These are phyloP conservation scores for Monochamus saltuarius DNA, from an alignment of 1,140 invertebrate genomes.

Conservation along the genomic window DNA sequence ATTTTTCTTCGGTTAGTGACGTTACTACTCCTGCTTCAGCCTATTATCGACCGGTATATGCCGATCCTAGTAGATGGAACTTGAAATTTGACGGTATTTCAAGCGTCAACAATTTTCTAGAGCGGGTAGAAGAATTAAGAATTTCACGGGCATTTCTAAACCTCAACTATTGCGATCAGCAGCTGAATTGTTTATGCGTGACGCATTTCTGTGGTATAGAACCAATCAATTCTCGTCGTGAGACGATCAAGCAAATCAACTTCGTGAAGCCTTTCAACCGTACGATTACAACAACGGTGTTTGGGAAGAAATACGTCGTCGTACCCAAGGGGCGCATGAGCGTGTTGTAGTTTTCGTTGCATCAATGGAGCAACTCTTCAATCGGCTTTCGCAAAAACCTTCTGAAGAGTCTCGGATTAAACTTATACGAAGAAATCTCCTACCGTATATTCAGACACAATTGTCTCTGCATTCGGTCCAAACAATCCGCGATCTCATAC, in stretches of 20 bases:
- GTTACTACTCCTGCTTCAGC: too few relatives aligned
- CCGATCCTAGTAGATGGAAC: constrained; percentile 13
- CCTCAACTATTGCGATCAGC: constrained; percentile 17
- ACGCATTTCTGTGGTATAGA: constrained; percentile 17
- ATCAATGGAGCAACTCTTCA: constrained; percentile 15
- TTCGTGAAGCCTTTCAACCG: constrained; percentile 7
- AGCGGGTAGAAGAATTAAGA: constrained; percentile 21
- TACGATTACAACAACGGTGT: constrained; percentile 13
- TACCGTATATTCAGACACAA: too few relatives aligned
- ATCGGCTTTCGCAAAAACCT: too few relatives aligned
- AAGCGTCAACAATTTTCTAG: constrained; percentile 20
- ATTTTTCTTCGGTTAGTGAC: too few relatives aligned
- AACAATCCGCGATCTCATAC: too few relatives aligned
- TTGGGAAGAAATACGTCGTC: constrained; percentile 18
- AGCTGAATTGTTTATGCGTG: constrained; percentile 14
- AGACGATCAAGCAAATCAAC: constrained; percentile 7
- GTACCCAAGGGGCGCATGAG: constrained; percentile 14
- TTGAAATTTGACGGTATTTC: constrained; percentile 2
- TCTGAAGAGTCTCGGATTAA: too few relatives aligned
- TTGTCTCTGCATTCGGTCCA: too few relatives aligned
- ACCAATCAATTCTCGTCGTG: constrained; percentile 13
- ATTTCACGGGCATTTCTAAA: constrained; percentile 11
- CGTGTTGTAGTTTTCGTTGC: not conserved
- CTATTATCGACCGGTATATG: too few relatives aligned
- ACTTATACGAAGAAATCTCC: too few relatives aligned